A percentile compares a stretch with the other conserved stretches of the same genome.
Conservation (phyloP, 2,113 vertebrate species). For the Odocoileus hemionus region DNA sequence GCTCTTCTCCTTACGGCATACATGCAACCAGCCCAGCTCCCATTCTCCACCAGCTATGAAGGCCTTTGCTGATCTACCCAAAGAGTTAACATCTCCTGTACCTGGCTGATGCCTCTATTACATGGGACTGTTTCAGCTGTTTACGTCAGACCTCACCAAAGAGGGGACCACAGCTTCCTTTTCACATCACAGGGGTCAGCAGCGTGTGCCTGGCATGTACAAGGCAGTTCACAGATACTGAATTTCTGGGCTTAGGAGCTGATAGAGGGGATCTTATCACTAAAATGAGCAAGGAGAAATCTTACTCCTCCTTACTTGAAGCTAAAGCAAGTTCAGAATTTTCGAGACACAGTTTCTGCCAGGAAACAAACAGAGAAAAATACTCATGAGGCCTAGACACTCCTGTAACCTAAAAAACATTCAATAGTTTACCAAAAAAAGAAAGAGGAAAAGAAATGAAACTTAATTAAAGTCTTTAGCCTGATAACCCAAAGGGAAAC, state of each 20-base stretch:
- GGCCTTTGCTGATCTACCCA: not conserved
- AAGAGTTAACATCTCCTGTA: not conserved
- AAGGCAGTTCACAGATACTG: not conserved
- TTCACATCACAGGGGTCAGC: not conserved
- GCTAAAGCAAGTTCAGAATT: conserved; percentile 16
- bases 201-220: not conserved
- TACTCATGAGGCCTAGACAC: not conserved
- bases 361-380: conserved; percentile 23
- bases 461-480: not conserved
- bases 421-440: not conserved
- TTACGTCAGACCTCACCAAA: not conserved
- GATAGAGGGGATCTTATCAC: not conserved
- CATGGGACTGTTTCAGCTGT: not conserved
- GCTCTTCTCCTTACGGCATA: not conserved
- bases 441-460: not conserved
- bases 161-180: not conserved
- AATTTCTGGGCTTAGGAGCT: not conserved
- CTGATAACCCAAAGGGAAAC: not conserved
- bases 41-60: not conserved
- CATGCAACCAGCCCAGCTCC: not conserved
- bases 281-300: conserved; percentile 4
- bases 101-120: not conserved
- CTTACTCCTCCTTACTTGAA: not conserved
- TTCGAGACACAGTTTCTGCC: conserved; percentile 17
- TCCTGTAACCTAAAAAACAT: not conserved